Evolutionary conservation across 2,888 invertebrate species (phyloP).

Genomic region (Junonia oenone): DNA sequence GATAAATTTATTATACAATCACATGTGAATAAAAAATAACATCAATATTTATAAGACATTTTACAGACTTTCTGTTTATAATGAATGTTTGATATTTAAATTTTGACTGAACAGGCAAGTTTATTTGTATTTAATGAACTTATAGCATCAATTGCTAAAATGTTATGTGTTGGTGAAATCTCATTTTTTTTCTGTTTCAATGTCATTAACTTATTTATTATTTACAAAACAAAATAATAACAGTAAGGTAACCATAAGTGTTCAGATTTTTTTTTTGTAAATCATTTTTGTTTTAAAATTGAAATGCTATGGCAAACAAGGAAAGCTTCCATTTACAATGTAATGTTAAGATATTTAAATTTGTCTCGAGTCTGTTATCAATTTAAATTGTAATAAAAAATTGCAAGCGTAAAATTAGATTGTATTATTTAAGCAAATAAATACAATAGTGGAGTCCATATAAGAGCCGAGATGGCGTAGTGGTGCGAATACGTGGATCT

Average conservation of each 20-base stretch:
- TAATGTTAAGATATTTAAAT: not conserved
- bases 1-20: not conserved
- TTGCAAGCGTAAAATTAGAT: not conserved
- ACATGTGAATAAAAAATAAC: not conserved
- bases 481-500: too few relatives aligned
- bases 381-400: not conserved
- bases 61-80: not conserved
- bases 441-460: not conserved
- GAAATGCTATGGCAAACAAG: not conserved
- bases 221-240: too few relatives aligned
- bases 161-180: too few relatives aligned
- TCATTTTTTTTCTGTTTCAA: too few relatives aligned
- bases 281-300: not conserved
- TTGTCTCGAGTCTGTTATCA: not conserved
- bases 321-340: not conserved
- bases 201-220: too few relatives aligned
- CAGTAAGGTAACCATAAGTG: too few relatives aligned
- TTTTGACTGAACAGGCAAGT: not conserved
- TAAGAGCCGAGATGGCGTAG: too few relatives aligned
- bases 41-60: not conserved
- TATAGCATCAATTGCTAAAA: too few relatives aligned
- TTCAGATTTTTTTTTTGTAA: not conserved
- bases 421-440: not conserved
- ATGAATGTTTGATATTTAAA: not conserved
- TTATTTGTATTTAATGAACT: not conserved